A percentile compares a stretch with the other conserved stretches of the same genome.
Evolutionary conservation across 1,140 invertebrate genomes (phyloP).

Genomic region (Venustaconcha ellipsiformis): DNA sequence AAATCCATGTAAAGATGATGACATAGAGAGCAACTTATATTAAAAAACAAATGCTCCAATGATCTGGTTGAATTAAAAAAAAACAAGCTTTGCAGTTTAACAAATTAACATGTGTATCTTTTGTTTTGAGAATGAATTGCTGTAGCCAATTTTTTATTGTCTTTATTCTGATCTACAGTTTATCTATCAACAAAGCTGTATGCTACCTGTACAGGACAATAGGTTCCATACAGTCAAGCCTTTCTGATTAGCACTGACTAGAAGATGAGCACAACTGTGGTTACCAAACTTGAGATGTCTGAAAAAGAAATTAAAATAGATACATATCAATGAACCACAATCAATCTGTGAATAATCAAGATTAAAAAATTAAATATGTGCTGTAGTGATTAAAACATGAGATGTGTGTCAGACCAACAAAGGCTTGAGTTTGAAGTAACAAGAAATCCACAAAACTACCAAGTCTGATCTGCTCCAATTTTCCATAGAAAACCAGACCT

Average conservation of each 20-base stretch:
- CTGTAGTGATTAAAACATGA: background rate
- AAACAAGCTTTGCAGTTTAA: background rate
- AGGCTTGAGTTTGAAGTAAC: background rate
- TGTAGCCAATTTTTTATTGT: background rate
- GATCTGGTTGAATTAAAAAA: background rate
- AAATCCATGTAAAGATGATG: background rate
- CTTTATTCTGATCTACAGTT: background rate
- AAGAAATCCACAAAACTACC: background rate
- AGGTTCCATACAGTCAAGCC: constrained; percentile 81
- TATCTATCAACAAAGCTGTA: background rate
- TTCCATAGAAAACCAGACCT: background rate
- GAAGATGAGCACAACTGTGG: constrained; percentile 75
- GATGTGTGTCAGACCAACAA: background rate
- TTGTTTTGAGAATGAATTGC: background rate
- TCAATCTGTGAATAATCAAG: background rate
- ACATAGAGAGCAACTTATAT: background rate
- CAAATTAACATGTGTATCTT: background rate
- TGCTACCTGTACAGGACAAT: constrained; percentile 73
- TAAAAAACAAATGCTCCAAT: background rate
- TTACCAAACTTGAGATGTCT: constrained; percentile 78
- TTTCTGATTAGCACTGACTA: constrained; percentile 73
- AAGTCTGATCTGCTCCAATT: background rate
- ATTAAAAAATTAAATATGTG: background rate
- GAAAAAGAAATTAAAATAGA: constrained; percentile 31
- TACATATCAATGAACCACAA: background rate